Evolutionary conservation across 1,140 invertebrate species (phyloP).

Genomic region (Chlorops oryzae): DNA sequence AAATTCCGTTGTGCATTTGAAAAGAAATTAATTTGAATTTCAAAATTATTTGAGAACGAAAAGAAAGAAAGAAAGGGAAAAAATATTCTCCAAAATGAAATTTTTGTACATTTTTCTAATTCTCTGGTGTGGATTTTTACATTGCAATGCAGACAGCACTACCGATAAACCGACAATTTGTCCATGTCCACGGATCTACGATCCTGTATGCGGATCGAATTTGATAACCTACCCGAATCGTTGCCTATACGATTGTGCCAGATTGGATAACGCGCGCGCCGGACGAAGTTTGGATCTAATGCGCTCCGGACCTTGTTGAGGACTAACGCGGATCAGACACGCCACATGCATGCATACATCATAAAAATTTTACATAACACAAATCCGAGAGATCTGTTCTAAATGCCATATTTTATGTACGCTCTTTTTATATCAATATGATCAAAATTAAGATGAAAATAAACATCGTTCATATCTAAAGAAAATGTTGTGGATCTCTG

Average conservation of each 20-base stretch:
- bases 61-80: no score
- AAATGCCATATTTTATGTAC: neutral
- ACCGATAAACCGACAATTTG: conserved; percentile 25
- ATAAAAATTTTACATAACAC: neutral
- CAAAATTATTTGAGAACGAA: no score
- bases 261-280: conserved; percentile 19
- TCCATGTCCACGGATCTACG: conserved; percentile 48
- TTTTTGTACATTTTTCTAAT: conserved; percentile 1
- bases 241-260: conserved; percentile 48
- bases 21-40: no score
- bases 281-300: conserved; percentile 33
- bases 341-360: no score
- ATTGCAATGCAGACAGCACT: neutral
- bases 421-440: neutral
- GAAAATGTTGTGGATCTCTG: no score
- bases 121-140: conserved; percentile 3
- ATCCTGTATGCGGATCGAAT: conserved; percentile 52
- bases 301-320: conserved; percentile 29
- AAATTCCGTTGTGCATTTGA: no score
- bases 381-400: neutral
- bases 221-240: conserved; percentile 50
- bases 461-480: neutral
- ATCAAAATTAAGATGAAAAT: neutral
- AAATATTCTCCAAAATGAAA: conserved; percentile 13
- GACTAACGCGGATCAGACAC: neutral